Conservation (phyloP, 30 jellyfish, hydroid and myxozoan genomes). For the Morbakka virulenta region DNA sequence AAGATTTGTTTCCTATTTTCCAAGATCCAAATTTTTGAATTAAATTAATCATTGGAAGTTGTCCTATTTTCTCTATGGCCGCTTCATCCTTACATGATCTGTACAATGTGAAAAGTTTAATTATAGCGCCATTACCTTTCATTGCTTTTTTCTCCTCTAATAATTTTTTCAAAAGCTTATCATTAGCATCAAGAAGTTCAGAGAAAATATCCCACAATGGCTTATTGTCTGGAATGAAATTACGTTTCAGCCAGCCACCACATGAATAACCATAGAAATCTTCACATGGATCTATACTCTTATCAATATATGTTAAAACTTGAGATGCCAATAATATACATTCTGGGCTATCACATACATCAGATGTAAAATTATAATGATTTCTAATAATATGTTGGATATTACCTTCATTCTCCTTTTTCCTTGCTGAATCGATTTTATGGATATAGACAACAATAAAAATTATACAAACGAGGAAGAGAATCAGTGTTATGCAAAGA, state of each 20-base stretch:
- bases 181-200: conserved; percentile 33
- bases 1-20: background rate
- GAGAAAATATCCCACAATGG: conserved; percentile 38
- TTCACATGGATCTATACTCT: conserved; percentile 49
- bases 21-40: conserved; percentile 27
- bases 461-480: conserved; percentile 39
- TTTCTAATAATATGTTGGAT: background rate
- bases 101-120: conserved; percentile 39
- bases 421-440: background rate
- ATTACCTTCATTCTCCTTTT: background rate
- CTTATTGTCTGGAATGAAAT: conserved; percentile 43
- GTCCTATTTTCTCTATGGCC: conserved; percentile 12
- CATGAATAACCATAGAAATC: conserved; percentile 67
- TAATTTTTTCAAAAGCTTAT: conserved; percentile 14
- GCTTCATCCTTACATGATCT: conserved; percentile 26
- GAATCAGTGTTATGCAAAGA: conserved; percentile 28
- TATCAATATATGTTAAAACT: conserved; percentile 32
- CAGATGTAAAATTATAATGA: background rate
- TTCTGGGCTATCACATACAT: conserved; percentile 57
- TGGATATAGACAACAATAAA: conserved; percentile 29
- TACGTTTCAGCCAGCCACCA: conserved; percentile 61
- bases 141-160: conserved; percentile 3
- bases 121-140: conserved; percentile 41
- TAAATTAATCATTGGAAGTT: conserved; percentile 10
- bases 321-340: conserved; percentile 58